A percentile compares a stretch with the other conserved stretches of the same genome.
Evolutionary conservation across 2,113 vertebrate species (phyloP).

Genomic region (Actinemys pallida): DNA sequence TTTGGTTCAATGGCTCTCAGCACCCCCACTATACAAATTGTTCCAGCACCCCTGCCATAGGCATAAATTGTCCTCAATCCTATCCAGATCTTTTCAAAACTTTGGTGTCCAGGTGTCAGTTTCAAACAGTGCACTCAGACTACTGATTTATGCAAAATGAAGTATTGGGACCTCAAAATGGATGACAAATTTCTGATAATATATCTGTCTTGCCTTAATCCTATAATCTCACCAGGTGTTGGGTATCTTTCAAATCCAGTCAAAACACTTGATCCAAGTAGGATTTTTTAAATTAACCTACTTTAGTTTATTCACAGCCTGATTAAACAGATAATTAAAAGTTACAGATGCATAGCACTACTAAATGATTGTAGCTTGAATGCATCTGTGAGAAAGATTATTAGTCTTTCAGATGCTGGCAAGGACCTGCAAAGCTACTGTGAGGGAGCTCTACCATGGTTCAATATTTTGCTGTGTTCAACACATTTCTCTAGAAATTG

Average conservation of each 20-base stretch:
- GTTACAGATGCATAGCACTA: constrained; percentile 62
- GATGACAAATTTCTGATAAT: constrained; percentile 34
- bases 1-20: no score
- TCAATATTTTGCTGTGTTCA: constrained; percentile 51
- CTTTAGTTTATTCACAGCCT: constrained; percentile 74
- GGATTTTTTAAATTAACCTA: constrained; percentile 75
- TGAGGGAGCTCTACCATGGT: background rate
- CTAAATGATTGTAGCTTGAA: constrained; percentile 67
- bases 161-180: background rate
- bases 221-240: constrained; percentile 52
- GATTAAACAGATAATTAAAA: constrained; percentile 81
- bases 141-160: constrained; percentile 43
- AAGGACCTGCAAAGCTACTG: background rate
- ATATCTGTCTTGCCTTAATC: constrained; percentile 28
- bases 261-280: constrained; percentile 68
- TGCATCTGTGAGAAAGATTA: constrained; percentile 54
- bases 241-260: constrained; percentile 61
- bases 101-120: background rate
- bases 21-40: no score
- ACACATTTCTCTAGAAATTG: background rate
- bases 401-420: constrained; percentile 34
- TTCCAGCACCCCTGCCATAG: background rate
- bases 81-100: background rate
- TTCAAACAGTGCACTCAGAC: background rate
- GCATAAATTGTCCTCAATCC: background rate